Evolutionary conservation across 2,113 vertebrate genomes (phyloP), one percentile per base, ranked within the genome.

Genomic region (Phoxinus phoxinus): DNA sequence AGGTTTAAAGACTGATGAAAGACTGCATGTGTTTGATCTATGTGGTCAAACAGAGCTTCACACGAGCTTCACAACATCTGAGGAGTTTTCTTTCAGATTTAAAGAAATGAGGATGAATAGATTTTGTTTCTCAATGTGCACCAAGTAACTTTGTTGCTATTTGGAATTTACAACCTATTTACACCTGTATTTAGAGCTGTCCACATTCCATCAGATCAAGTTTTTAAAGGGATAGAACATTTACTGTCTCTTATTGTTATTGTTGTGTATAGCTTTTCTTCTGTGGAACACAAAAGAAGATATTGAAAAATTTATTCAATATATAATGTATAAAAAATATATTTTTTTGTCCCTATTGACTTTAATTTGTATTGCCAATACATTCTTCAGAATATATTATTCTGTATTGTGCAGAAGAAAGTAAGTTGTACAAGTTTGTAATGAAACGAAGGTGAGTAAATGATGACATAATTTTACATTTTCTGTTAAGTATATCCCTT

Each of bases 1-100:
- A 41, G 25, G 17, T 67, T n/a, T 83, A 72, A 83, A 83, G 65
- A 83, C 80, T 82, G 80, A 82, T 53, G 80, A 65, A 81, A 46
- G 59, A 81, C 37, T 32, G 25, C 5, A 10, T 69, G 61, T 82
- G n/a, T 63, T 82, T 82, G 17, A 82, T 69, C 80, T 82, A 27
- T 12, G 19, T 23, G 27, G 41, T 69, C 63, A 69, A 81, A 48
- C 6, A 63, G 25, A 37, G 58, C 32, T 9, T 3, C 17, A 21
- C 41, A 48, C 3, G 23, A 65, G 37, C 78, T 46, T 27, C 13
- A 27, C 12, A 11, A 30, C 35, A 27, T 63, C 23, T 61, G 23
- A 63, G 4, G 23, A 63, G 59, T 17, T 27, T 79, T 10, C 30
- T 75, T n/a, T 56, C 74, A 30, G 9, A 9, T 12, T 30, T 69